A percentile compares a stretch with the other conserved stretches of the same genome.
Evolutionary conservation across 2,113 vertebrate species (phyloP).

Genomic region (Gambusia holbrooki): DNA sequence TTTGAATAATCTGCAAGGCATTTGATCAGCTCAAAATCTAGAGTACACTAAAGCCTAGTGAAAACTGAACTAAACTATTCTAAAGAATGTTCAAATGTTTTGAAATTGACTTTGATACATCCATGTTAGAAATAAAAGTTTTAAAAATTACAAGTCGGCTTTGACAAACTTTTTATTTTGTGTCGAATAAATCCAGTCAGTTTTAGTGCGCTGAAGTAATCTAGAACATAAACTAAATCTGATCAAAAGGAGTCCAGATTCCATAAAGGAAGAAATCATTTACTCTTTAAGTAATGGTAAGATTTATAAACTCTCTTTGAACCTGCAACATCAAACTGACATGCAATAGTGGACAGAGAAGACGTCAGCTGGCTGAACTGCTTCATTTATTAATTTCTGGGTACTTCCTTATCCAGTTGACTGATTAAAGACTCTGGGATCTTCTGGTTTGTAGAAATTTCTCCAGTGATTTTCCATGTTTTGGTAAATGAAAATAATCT

Average conservation of each 20-base stretch:
- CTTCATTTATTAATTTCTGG: not conserved
- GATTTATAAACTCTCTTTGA: too few relatives aligned
- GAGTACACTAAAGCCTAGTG: too few relatives aligned
- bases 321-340: not conserved
- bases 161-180: not conserved
- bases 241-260: not conserved
- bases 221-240: not conserved
- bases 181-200: not conserved
- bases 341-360: not conserved
- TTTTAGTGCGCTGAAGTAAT: not conserved
- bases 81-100: too few relatives aligned
- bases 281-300: not conserved
- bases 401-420: too few relatives aligned
- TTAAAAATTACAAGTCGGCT: not conserved
- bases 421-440: too few relatives aligned
- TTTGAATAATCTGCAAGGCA: too few relatives aligned
- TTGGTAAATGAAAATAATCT: too few relatives aligned
- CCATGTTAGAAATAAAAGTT: not conserved
- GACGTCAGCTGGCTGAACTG: not conserved
- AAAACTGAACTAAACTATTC: too few relatives aligned
- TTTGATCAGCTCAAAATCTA: too few relatives aligned
- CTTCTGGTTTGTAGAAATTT: too few relatives aligned
- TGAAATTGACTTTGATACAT: not conserved
- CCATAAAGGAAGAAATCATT: not conserved
- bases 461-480: too few relatives aligned